A percentile compares a stretch with the other conserved stretches of the same genome.
Evolutionary conservation across 2,113 vertebrate species (phyloP).

Genomic region (Colaptes auratus): DNA sequence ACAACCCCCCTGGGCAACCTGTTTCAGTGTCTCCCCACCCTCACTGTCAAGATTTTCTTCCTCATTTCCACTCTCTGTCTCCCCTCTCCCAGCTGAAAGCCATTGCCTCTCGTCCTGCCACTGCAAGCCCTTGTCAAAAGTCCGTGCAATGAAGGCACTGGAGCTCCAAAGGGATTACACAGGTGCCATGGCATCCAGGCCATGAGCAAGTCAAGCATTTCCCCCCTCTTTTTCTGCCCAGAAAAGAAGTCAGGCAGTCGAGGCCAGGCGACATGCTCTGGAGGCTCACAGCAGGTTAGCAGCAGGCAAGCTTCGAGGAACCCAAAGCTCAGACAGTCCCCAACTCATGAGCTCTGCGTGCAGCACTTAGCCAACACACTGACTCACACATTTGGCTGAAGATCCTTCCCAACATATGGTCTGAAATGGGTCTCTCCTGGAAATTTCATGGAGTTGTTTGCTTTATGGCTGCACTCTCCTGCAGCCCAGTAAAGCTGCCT

Average conservation of each 20-base stretch:
- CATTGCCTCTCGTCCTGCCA: too few relatives aligned
- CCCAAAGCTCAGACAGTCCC: background rate
- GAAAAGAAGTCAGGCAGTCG: background rate
- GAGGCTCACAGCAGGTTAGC: background rate
- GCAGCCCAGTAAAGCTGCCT: conserved; percentile 21
- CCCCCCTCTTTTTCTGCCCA: background rate
- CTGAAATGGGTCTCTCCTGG: conserved; percentile 54
- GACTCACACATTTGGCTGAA: conserved; percentile 14
- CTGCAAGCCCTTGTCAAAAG: too few relatives aligned
- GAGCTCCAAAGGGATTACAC: background rate
- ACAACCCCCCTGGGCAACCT: too few relatives aligned
- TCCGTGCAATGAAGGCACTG: background rate
- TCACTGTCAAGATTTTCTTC: too few relatives aligned
- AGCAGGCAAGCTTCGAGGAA: background rate
- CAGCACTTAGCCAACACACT: background rate
- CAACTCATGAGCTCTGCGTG: background rate
- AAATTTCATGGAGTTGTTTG: conserved; percentile 56
- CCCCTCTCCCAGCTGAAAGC: too few relatives aligned
- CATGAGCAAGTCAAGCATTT: background rate
- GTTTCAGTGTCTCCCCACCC: too few relatives aligned
- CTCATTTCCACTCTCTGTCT: too few relatives aligned
- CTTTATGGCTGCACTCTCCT: conserved; percentile 33
- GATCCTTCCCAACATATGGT: conserved; percentile 38
- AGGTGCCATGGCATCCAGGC: background rate
- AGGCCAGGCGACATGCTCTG: background rate